A percentile compares a stretch with the other conserved stretches of the same genome.
Evolutionary conservation across 1,140 invertebrate species (phyloP).

Genomic region (Limonius californicus): DNA sequence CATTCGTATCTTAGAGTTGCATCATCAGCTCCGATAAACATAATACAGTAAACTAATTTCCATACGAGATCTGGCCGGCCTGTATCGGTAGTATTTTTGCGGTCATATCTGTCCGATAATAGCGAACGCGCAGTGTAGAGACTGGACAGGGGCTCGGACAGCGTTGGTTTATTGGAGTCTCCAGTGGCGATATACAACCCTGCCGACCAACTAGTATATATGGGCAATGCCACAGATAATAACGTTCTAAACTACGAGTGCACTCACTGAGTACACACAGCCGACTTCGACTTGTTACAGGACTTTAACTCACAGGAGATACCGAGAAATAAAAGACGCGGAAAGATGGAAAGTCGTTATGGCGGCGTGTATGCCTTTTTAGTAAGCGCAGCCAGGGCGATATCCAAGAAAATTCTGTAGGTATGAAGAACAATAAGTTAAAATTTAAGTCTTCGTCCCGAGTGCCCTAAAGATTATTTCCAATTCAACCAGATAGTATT

Average conservation of each 20-base stretch:
- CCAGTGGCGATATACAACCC: constrained; percentile 18
- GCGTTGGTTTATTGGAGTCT: constrained; percentile 23
- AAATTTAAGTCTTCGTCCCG: no score
- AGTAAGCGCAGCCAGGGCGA: no score
- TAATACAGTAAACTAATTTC: constrained; percentile 20
- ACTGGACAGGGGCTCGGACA: constrained; percentile 20
- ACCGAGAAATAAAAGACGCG: constrained; percentile 3
- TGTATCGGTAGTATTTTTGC: constrained; percentile 21
- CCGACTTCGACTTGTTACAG: constrained; percentile 12
- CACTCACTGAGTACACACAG: constrained; percentile 10
- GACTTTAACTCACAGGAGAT: constrained; percentile 4
- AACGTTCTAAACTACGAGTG: constrained; percentile 24
- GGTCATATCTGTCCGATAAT: constrained; percentile 24
- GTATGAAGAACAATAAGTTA: no score
- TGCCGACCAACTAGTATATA: constrained; percentile 22
- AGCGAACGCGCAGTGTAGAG: constrained; percentile 13
- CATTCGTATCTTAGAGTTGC: background rate
- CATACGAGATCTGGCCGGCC: constrained; percentile 15
- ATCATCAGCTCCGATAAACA: background rate
- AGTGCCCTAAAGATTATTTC: no score
- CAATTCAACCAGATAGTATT: no score
- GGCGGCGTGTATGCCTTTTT: no score
- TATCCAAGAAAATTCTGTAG: no score
- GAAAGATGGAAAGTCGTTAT: constrained; percentile 1
- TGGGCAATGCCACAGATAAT: constrained; percentile 24